Conservation (phyloP, 2,113 vertebrate species). For the Ahaetulla prasina region DNA sequence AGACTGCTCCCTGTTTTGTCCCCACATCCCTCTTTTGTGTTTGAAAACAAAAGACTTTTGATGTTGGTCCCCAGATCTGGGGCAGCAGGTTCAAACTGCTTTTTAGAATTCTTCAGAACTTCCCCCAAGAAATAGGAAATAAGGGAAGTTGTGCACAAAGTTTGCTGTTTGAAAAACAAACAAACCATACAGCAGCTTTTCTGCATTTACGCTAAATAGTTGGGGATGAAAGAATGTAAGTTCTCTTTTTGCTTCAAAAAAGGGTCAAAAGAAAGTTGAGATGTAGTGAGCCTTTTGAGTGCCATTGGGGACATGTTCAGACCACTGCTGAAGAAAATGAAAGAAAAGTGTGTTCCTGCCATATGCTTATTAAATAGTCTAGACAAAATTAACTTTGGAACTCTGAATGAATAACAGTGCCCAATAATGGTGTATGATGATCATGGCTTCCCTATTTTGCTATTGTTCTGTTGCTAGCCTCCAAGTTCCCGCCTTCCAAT, state of each 20-base stretch:
- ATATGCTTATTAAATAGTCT: slow-evolving; percentile 5
- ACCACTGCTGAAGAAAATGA: slow-evolving; percentile 4
- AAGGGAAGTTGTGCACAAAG: background rate
- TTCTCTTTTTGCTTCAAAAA: background rate
- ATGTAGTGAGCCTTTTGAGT: slow-evolving; percentile 10
- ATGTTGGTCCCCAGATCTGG: background rate
- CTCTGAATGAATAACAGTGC: background rate
- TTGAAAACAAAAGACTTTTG: background rate
- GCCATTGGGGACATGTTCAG: background rate
- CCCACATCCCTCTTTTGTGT: background rate
- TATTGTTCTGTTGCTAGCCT: background rate
- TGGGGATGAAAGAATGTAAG: background rate
- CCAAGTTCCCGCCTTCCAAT: background rate
- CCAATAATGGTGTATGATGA: background rate
- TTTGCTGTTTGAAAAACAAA: background rate
- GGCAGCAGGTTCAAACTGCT: background rate
- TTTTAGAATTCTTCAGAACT: background rate
- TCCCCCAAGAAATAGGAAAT: background rate
- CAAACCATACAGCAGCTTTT: background rate
- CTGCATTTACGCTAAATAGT: background rate
- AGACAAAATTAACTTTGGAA: background rate
- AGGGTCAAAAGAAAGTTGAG: slow-evolving; percentile 20
- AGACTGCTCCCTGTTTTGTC: background rate
- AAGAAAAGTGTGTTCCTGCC: slow-evolving; percentile 2
- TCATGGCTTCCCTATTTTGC: background rate